Evolutionary conservation across 2,113 vertebrate genomes (phyloP).

Genomic region (Mesocricetus auratus): DNA sequence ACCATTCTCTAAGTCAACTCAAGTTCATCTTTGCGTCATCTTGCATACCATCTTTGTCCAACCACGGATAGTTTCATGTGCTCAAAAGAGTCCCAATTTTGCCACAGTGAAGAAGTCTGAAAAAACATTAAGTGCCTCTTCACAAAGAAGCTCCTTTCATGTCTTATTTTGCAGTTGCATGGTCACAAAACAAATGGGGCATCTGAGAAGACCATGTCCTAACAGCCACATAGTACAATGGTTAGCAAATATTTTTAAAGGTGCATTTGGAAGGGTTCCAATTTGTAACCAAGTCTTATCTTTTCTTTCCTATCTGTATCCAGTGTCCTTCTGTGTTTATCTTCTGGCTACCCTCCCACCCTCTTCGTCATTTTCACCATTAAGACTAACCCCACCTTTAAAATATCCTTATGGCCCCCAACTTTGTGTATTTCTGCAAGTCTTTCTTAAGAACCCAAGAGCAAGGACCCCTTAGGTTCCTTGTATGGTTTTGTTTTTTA

Average conservation of each 20-base stretch:
- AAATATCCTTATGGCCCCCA: not conserved
- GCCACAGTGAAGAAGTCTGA: not conserved
- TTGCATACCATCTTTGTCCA: not conserved
- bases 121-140: not conserved
- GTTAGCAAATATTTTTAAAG: not conserved
- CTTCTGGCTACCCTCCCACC: not conserved
- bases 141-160: constrained; percentile 7
- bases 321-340: not conserved
- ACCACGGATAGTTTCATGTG: not conserved
- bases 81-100: constrained; percentile 8
- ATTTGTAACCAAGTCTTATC: not conserved
- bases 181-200: not conserved
- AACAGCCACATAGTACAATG: not conserved
- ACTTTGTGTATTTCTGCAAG: not conserved
- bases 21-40: not conserved
- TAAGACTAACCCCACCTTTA: not conserved
- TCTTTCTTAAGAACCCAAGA: not conserved
- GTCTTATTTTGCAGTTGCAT: not conserved
- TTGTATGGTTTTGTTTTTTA: not conserved
- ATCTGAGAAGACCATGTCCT: not conserved
- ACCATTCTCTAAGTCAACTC: not conserved
- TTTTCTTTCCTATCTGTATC: not conserved
- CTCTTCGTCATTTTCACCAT: not conserved
- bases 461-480: not conserved
- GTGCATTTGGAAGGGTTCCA: not conserved